Percentiles rank a stretch among this genome's conserved stretches.
Evolutionary conservation across 1,140 invertebrate species (phyloP).

Genomic region (Drosophila yakuba): DNA sequence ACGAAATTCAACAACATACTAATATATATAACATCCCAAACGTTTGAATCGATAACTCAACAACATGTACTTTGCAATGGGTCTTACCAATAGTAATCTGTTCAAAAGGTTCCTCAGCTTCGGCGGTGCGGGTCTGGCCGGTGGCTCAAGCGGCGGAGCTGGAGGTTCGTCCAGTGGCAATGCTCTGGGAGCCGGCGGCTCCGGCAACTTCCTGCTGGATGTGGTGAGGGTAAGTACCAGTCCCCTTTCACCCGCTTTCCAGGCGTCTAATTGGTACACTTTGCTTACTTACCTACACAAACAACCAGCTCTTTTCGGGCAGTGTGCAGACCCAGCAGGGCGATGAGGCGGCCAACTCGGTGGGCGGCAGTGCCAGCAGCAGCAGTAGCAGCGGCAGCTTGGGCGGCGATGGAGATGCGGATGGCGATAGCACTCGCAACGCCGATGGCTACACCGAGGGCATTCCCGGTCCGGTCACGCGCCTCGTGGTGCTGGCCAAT

Average conservation of each 20-base stretch:
- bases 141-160: conserved; percentile 79
- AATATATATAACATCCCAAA: not conserved
- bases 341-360: conserved; percentile 86
- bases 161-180: conserved; percentile 69
- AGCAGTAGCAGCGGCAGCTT: conserved; percentile 85
- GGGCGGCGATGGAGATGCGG: conserved; percentile 79
- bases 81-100: conserved; percentile 73
- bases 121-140: conserved; percentile 86
- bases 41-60: not conserved
- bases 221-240: conserved; percentile 90
- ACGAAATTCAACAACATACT: not conserved
- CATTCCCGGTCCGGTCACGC: conserved; percentile 93
- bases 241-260: no score
- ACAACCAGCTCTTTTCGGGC: conserved; percentile 88
- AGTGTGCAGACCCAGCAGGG: conserved; percentile 87
- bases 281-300: conserved; percentile 5
- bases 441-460: conserved; percentile 89
- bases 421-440: conserved; percentile 84
- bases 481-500: conserved; percentile 93
- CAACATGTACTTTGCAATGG: conserved; percentile 20
- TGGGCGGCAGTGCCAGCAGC: conserved; percentile 85
- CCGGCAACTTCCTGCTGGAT: conserved; percentile 94
- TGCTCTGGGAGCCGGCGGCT: conserved; percentile 88
- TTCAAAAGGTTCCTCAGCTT: conserved; percentile 89
- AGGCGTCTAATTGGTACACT: not conserved